Percentiles rank a stretch among this genome's conserved stretches.
Conservation (phyloP, 2,797 vertebrate species). For the Zenarchopterus dispar region DNA sequence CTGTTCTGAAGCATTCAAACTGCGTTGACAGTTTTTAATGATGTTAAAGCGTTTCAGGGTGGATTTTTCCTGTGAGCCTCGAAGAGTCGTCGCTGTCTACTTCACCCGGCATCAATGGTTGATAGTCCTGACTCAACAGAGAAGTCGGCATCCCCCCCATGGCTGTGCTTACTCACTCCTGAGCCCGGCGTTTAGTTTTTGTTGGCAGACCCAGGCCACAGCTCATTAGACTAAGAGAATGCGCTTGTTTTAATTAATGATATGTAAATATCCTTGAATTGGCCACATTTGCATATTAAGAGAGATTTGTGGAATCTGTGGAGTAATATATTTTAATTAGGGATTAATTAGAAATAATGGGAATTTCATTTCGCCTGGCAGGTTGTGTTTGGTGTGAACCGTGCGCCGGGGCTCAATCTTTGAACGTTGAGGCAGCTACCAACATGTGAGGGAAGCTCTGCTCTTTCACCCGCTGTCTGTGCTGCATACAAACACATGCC, state of each 20-base stretch:
- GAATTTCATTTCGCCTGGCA: slow-evolving; percentile 99
- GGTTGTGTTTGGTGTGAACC: slow-evolving; percentile 94
- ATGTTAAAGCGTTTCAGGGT: slow-evolving; percentile 59
- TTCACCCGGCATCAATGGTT: slow-evolving; percentile 56
- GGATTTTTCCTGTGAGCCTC: slow-evolving; percentile 51
- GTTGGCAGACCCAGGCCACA: slow-evolving; percentile 90
- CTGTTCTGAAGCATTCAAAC: slow-evolving; percentile 17
- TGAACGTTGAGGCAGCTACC: slow-evolving; percentile 68
- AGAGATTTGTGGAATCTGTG: slow-evolving; percentile 99
- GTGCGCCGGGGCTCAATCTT: slow-evolving; percentile 79
- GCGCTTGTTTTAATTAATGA: slow-evolving; percentile 99
- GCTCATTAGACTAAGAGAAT: slow-evolving; percentile 99
- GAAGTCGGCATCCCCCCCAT: slow-evolving; percentile 42
- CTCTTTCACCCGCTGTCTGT: slow-evolving; percentile 68
- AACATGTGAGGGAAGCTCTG: slow-evolving; percentile 71
- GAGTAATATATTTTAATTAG: slow-evolving; percentile 99
- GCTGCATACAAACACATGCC: slow-evolving; percentile 74
- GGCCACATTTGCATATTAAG: slow-evolving; percentile 99
- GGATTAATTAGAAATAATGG: slow-evolving; percentile 99
- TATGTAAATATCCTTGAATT: slow-evolving; percentile 99
- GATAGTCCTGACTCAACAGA: slow-evolving; percentile 78
- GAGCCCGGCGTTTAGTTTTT: slow-evolving; percentile 79
- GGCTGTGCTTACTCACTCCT: slow-evolving; percentile 78
- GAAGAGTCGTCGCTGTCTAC: slow-evolving; percentile 62
- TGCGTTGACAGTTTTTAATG: slow-evolving; percentile 37